Conservation (phyloP, 1,140 invertebrate species). For the Dryas iulia region DNA sequence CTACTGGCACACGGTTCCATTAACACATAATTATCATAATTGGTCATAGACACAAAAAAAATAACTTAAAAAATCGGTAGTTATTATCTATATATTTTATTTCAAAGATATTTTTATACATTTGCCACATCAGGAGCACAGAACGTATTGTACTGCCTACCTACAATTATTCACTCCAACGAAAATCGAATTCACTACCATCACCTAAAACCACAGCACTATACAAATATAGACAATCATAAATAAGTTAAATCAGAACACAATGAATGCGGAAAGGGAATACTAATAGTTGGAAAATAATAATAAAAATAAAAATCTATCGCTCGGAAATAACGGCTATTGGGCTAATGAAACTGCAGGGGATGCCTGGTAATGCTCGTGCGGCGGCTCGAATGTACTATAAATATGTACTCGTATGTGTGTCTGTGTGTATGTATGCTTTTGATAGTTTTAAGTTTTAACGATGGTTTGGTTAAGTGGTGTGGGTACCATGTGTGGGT, state of each 20-base stretch:
- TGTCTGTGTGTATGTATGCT: not conserved
- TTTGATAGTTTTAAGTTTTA: not conserved
- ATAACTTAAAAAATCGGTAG: no score
- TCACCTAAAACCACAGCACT: not conserved
- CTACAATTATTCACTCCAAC: no score
- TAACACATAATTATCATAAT: no score
- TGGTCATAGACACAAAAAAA: no score
- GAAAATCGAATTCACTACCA: not conserved
- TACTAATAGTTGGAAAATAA: conserved; percentile 22
- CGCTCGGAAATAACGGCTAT: conserved; percentile 29
- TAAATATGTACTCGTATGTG: not conserved
- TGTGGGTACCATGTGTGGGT: no score
- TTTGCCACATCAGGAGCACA: no score
- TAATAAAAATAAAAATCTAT: conserved; percentile 33
- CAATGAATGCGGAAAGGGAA: conserved; percentile 1
- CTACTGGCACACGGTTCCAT: no score
- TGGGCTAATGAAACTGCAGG: conserved; percentile 27
- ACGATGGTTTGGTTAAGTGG: no score
- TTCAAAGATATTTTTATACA: no score
- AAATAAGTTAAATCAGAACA: conserved; percentile 8
- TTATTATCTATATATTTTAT: no score
- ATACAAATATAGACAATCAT: not conserved
- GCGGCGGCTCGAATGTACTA: not conserved
- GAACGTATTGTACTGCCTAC: no score
- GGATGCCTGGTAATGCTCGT: conserved; percentile 8